Percentiles rank a stretch among this genome's conserved stretches.
These are phyloP conservation scores for Philypnodon macrostomus DNA, from an alignment of 2,797 vertebrate genomes.

Conservation along the genomic window DNA sequence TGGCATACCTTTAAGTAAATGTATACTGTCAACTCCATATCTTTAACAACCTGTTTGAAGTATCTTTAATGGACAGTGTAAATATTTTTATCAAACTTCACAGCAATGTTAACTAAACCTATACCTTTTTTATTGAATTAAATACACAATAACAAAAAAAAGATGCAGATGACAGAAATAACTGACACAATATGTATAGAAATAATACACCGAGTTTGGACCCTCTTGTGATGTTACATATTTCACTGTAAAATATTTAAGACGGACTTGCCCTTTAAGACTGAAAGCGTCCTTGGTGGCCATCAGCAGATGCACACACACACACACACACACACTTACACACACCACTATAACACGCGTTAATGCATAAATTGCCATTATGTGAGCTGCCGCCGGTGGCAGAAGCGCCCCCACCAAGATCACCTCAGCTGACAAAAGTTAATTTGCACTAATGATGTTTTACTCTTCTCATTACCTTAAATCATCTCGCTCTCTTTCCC, in stretches of 20 bases:
- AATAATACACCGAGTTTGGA: too few species aligned
- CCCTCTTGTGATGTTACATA: background rate
- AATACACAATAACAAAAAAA: too few species aligned
- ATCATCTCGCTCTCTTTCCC: constrained; percentile 68
- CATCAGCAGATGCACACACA: constrained; percentile 31
- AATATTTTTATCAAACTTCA: too few species aligned
- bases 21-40: too few species aligned
- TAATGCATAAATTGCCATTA: constrained; percentile 79
- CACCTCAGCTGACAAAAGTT: constrained; percentile 85
- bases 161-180: too few species aligned
- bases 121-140: too few species aligned
- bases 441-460: constrained; percentile 86
- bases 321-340: constrained; percentile 40
- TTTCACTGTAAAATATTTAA: constrained; percentile 12
- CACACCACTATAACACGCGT: constrained; percentile 47
- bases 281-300: constrained; percentile 65
- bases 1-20: too few species aligned
- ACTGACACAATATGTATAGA: too few species aligned
- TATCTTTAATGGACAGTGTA: too few species aligned
- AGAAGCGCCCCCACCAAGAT: constrained; percentile 76
- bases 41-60: too few species aligned
- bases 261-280: constrained; percentile 62
- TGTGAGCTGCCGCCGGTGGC: constrained; percentile 73
- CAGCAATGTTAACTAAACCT: too few species aligned
- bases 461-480: constrained; percentile 84